These are phyloP conservation scores for Drosophila multiciliata DNA, from an alignment of 2,888 invertebrate genomes.

Conservation along the genomic window DNA sequence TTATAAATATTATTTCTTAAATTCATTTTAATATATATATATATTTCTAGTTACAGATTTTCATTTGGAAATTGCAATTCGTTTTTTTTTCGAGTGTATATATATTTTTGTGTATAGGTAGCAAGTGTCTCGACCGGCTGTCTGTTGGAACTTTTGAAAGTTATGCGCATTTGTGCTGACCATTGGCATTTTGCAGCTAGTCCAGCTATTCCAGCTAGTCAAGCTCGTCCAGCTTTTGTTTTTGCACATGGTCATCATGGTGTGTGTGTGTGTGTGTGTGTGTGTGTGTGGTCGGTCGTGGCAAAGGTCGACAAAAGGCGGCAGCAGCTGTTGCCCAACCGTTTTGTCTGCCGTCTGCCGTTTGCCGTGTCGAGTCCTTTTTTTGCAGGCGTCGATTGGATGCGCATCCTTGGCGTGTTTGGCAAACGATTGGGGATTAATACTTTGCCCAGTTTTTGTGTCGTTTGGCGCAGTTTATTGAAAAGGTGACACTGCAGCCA, in stretches of 20 bases:
- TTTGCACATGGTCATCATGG: constrained; percentile 40
- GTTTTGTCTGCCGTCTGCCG: constrained; percentile 62
- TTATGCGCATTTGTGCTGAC: constrained; percentile 80
- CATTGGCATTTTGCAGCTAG: constrained; percentile 75
- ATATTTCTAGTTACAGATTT: not conserved
- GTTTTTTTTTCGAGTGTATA: constrained; percentile 2
- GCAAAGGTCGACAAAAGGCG: constrained; percentile 65
- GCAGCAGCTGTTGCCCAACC: constrained; percentile 71
- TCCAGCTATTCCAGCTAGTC: not conserved
- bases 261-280: too few species aligned
- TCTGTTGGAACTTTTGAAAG: constrained; percentile 70
- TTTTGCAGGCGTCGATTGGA: constrained; percentile 51
- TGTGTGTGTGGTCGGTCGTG: constrained; percentile 10
- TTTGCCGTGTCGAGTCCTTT: constrained; percentile 38
- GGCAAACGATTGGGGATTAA: constrained; percentile 76
- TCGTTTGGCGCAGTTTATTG: constrained; percentile 75
- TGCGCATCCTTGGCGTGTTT: constrained; percentile 58
- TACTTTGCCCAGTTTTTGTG: constrained; percentile 59
- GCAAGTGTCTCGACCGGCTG: constrained; percentile 56
- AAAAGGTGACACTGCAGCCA: constrained; percentile 75
- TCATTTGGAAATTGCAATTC: not conserved
- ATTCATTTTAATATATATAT: too few species aligned
- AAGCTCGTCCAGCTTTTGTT: constrained; percentile 64
- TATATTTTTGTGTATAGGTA: constrained; percentile 42
- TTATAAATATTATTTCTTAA: too few species aligned